phyloP scores from a whole-genome alignment of 2,888 invertebrate genomes.

The Netelia inedita region DNA sequence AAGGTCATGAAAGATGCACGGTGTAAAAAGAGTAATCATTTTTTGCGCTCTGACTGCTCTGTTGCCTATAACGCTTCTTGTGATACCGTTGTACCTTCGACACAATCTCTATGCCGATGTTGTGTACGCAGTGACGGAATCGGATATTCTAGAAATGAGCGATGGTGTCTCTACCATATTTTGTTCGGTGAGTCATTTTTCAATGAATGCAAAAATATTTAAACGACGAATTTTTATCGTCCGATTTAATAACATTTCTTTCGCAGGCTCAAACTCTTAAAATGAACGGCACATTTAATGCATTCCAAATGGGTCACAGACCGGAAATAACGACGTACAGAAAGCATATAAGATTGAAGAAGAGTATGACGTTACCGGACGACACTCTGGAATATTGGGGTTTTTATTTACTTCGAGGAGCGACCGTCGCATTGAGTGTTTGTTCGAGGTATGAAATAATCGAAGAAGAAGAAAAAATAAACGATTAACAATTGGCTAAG shows the following conservation, averaged over 20 bases:
- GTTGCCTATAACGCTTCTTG: conserved; percentile 91
- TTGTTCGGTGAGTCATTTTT: conserved; percentile 86
- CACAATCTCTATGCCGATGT: conserved; percentile 92
- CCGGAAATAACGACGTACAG: conserved; percentile 90
- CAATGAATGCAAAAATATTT: neutral
- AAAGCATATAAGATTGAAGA: conserved; percentile 92
- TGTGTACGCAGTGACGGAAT: conserved; percentile 92
- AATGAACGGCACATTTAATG: conserved; percentile 91
- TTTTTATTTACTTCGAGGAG: conserved; percentile 92
- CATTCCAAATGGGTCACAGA: conserved; percentile 90
- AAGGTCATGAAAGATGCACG: conserved; percentile 91
- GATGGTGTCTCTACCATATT: conserved; percentile 94
- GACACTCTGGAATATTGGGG: conserved; percentile 96
- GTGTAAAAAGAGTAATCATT: conserved; percentile 91
- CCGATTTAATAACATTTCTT: conserved; percentile 34
- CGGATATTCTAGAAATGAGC: conserved; percentile 93
- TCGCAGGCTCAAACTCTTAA: conserved; percentile 90
- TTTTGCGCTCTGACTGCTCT: conserved; percentile 92
- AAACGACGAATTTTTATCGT: neutral
- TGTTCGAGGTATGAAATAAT: conserved; percentile 89
- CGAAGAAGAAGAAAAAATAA: conserved; percentile 8
- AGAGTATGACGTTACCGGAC: conserved; percentile 93
- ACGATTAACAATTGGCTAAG: conserved; percentile 21
- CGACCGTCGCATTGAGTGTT: conserved; percentile 91
- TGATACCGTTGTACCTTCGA: conserved; percentile 92